Conservation (phyloP, 2,797 vertebrate species). For the Sus cebifrons region DNA sequence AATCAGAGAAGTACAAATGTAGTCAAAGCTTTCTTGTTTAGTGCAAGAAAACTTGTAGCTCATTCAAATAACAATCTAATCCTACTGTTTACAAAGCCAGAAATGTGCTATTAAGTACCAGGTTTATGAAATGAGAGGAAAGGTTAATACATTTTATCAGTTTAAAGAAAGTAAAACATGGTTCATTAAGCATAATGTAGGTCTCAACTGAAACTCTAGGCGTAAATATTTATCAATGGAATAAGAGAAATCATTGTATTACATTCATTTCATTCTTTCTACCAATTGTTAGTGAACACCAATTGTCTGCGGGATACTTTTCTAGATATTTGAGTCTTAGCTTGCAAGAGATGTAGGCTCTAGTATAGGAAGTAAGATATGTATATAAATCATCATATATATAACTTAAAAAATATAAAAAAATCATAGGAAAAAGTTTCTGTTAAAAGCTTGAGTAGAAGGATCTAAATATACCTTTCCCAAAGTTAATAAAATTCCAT, state of each 20-base stretch:
- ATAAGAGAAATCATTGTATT: background rate
- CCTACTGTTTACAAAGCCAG: constrained; percentile 45
- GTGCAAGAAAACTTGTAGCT: constrained; percentile 72
- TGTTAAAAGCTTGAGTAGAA: background rate
- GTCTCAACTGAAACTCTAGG: constrained; percentile 9
- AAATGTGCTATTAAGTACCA: constrained; percentile 58
- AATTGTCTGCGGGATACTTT: background rate
- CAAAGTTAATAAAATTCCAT: background rate
- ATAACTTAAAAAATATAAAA: background rate
- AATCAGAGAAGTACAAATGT: constrained; percentile 75
- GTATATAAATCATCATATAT: background rate
- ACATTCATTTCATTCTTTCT: background rate
- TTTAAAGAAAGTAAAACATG: constrained; percentile 22
- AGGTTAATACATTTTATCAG: constrained; percentile 45
- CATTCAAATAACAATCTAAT: constrained; percentile 81
- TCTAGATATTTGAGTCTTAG: background rate
- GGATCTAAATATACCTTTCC: background rate
- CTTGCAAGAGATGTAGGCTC: background rate
- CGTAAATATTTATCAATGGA: background rate
- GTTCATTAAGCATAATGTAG: constrained; percentile 22
- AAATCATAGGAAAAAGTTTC: background rate
- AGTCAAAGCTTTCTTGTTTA: constrained; percentile 75
- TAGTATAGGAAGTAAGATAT: background rate
- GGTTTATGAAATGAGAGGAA: constrained; percentile 47
- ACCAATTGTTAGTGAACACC: constrained; percentile 20